phyloP scores from a whole-genome alignment of 2,113 vertebrate genomes.

The Antennarius striatus region DNA sequence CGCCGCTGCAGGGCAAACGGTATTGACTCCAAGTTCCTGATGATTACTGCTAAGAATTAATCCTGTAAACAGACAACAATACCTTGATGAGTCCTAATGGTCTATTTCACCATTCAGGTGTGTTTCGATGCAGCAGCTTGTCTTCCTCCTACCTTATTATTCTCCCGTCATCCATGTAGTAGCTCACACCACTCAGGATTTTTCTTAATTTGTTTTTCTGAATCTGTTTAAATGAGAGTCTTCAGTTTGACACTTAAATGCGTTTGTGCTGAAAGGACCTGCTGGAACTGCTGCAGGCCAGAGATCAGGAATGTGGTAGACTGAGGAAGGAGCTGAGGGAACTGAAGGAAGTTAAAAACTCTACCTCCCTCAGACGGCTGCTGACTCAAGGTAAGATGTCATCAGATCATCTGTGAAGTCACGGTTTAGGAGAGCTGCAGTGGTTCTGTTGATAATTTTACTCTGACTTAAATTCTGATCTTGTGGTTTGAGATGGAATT shows the following conservation, averaged over 20 bases:
- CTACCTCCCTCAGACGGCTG: constrained; percentile 64
- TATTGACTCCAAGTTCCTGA: constrained; percentile 18
- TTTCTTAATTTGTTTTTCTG: too few species aligned
- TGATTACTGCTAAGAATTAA: not conserved
- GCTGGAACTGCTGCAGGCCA: constrained; percentile 72
- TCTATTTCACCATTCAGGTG: too few species aligned
- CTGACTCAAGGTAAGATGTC: constrained; percentile 62
- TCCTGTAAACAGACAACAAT: too few species aligned
- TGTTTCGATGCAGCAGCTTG: too few species aligned
- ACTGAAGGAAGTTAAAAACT: constrained; percentile 68
- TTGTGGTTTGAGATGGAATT: too few species aligned
- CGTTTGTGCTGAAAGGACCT: constrained; percentile 65
- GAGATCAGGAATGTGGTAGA: constrained; percentile 70
- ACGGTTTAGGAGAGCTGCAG: not conserved
- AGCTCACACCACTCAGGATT: too few species aligned
- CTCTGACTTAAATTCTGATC: too few species aligned
- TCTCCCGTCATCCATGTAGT: too few species aligned
- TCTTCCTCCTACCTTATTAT: too few species aligned
- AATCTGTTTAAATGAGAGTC: too few species aligned
- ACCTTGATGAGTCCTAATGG: too few species aligned
- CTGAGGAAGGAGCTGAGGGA: constrained; percentile 77
- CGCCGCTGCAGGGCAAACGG: constrained; percentile 54
- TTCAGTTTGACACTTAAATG: not conserved
- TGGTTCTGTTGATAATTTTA: too few species aligned
- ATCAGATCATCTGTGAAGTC: not conserved